Base-by-base conservation (phyloP, 2,797 vertebrate genomes). In the Sternarchorhynchus goeldii region DNA sequence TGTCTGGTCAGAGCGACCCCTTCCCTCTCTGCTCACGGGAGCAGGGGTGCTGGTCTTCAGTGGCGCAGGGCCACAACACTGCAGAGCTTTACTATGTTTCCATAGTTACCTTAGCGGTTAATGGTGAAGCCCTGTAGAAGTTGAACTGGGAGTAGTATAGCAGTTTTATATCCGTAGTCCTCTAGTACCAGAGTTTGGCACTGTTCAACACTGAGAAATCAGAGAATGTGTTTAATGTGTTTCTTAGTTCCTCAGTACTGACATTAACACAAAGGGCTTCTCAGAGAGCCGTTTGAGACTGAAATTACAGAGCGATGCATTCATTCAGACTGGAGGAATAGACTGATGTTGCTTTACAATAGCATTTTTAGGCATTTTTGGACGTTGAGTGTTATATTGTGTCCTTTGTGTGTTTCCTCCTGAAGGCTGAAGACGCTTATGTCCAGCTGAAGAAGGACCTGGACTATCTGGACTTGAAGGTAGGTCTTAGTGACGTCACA, bases 391-490 rank as follows among this genome's bases (percentile, higher is more conserved):
- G 6, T 34, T 12, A 34, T 64, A 18, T 78, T 21, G 80, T 69
- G 73, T 39, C 34, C 56, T 21, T 73, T 74, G 67, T 81, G 5
- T 63, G 39, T 78, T 50, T 82, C 39, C 45, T 85, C 17, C 80
- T 16, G 60, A 87, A 98, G 97, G 94, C 91, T 17, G 97, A 99
- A 72, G 96, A 98, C 82, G 96, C 96, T 64, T 98, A 98, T 0
- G 90, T 96, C 82, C 96, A 97, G 88, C 89, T 99, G 91, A 99
- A 98, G 94, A 97, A 97, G 88, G 96, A 98, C 85, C 84, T 99
- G 91, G 96, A 98, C 80, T 97, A 97, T 89, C 88, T 99, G 87
- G 97, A 99, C 87, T 91, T 99, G 62, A 99, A 99, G 96, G 96
- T 97, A 88, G 93, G 90, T 75, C 56, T 58, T 58, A 45, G 57